A percentile compares a stretch with the other conserved stretches of the same genome.
These are phyloP conservation scores for Hemicrepidius hirtus DNA, from an alignment of 2,888 invertebrate genomes.

Conservation along the genomic window DNA sequence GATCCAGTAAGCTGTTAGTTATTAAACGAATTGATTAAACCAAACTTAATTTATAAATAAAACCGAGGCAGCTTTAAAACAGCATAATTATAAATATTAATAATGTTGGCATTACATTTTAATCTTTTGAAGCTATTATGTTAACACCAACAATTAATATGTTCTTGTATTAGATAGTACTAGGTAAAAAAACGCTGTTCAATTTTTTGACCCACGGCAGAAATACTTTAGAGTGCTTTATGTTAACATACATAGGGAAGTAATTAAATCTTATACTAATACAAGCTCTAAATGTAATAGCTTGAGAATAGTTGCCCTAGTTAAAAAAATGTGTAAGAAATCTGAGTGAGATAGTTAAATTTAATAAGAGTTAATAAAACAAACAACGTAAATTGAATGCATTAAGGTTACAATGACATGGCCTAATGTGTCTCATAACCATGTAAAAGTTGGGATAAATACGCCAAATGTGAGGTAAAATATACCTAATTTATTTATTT, in stretches of 20 bases:
- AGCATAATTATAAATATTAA: background rate
- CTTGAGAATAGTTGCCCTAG: background rate
- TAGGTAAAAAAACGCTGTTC: background rate
- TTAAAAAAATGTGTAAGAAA: background rate
- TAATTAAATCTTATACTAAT: conserved; percentile 10
- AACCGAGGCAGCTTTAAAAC: conserved; percentile 2
- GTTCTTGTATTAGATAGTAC: background rate
- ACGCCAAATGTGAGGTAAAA: too few relatives aligned
- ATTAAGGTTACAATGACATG: conserved; percentile 6
- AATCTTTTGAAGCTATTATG: background rate
- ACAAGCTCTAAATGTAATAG: conserved; percentile 20
- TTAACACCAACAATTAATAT: background rate
- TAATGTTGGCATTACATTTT: too few relatives aligned
- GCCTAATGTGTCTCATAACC: conserved; percentile 12
- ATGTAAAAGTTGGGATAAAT: background rate
- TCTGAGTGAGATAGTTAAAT: background rate
- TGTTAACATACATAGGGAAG: conserved; percentile 8
- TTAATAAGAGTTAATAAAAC: background rate
- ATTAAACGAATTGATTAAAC: conserved; percentile 6
- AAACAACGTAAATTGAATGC: conserved; percentile 18
- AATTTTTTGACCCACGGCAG: conserved; percentile 21
- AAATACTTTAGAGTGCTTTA: conserved; percentile 28
- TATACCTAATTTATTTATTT: too few relatives aligned
- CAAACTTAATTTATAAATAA: background rate
- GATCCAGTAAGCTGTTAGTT: background rate